Evolutionary conservation across 1,140 invertebrate genomes (phyloP).

Genomic region (Vanessa atalanta): DNA sequence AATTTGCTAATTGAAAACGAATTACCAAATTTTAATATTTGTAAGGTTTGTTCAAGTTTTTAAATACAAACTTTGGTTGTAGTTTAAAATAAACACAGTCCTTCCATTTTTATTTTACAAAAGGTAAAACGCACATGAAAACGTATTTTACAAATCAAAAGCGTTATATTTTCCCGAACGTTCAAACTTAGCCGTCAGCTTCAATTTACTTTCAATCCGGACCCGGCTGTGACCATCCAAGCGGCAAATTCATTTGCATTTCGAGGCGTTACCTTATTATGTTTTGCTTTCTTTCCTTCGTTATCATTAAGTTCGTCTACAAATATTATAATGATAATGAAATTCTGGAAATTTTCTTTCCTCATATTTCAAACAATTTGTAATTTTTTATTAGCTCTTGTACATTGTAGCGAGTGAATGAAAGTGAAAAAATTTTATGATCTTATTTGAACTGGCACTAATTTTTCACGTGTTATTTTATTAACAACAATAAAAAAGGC

Average conservation of each 20-base stretch:
- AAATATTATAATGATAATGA: constrained; percentile 14
- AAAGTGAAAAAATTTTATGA: too few species aligned
- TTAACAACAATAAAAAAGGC: too few species aligned
- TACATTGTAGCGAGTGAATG: too few species aligned
- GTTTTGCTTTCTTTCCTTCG: constrained; percentile 41
- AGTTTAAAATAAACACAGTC: background rate
- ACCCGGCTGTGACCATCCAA: constrained; percentile 46
- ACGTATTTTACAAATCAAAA: constrained; percentile 16
- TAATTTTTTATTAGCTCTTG: too few species aligned
- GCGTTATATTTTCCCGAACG: constrained; percentile 8
- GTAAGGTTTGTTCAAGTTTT: too few species aligned
- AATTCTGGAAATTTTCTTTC: background rate
- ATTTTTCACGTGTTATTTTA: too few species aligned
- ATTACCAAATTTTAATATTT: too few species aligned
- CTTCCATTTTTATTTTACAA: background rate
- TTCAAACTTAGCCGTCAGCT: constrained; percentile 36
- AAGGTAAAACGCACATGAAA: background rate
- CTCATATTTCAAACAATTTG: too few species aligned
- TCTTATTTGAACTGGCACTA: too few species aligned
- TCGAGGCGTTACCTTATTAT: constrained; percentile 63
- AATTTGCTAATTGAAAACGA: too few species aligned
- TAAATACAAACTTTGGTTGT: background rate
- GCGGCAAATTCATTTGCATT: constrained; percentile 70
- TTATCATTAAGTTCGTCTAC: constrained; percentile 39
- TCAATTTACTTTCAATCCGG: constrained; percentile 53